phyloP scores from a whole-genome alignment of 2,888 invertebrate genomes.

The Autographa gamma region DNA sequence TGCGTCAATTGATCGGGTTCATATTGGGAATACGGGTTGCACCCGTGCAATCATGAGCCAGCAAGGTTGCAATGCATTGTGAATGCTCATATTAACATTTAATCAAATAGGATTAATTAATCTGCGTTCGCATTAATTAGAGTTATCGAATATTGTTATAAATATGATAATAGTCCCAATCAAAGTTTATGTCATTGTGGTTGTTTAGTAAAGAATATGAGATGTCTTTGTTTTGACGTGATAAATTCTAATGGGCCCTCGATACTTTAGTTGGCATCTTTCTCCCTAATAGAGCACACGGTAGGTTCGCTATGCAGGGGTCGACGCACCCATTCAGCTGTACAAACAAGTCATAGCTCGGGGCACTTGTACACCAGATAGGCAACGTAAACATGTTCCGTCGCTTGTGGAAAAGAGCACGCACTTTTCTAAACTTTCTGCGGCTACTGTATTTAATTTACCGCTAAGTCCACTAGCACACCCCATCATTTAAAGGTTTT shows the following conservation, averaged over 20 bases:
- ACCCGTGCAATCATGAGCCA: no score
- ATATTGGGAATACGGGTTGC: no score
- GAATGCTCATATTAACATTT: neutral
- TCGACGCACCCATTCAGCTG: constrained; percentile 56
- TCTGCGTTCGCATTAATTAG: neutral
- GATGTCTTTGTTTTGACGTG: constrained; percentile 11
- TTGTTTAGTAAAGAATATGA: neutral
- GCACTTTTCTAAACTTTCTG: constrained; percentile 11
- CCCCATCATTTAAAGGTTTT: no score
- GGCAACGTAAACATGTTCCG: constrained; percentile 34
- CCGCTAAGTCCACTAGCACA: neutral
- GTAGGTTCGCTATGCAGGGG: constrained; percentile 34
- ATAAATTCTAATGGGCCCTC: constrained; percentile 38
- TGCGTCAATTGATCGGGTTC: no score
- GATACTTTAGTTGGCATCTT: constrained; percentile 46
- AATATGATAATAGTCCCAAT: neutral
- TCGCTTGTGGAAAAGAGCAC: constrained; percentile 18
- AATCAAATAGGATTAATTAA: neutral
- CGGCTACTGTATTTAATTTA: constrained; percentile 1
- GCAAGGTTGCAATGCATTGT: no score
- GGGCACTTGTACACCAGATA: constrained; percentile 19
- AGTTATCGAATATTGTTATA: neutral
- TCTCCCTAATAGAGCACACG: constrained; percentile 34
- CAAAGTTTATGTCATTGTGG: neutral
- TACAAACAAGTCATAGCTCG: constrained; percentile 46